Conservation (phyloP, 2,888 invertebrate species). For the Embidobia sp. region DNA sequence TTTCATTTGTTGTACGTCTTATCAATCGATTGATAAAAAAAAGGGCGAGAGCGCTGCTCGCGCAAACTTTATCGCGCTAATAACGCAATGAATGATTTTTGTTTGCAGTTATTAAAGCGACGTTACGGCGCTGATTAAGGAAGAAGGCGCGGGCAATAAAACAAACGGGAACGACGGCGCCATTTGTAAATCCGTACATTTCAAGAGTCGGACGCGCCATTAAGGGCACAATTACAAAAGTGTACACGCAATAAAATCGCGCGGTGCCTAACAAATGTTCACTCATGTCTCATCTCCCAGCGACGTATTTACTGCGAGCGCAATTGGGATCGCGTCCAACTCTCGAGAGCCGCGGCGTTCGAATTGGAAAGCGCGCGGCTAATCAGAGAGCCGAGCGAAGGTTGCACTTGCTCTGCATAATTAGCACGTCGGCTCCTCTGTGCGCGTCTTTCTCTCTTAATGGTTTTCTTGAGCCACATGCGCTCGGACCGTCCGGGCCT, state of each 20-base stretch:
- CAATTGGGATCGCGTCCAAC: slow-evolving; percentile 80
- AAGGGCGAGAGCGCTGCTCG: neutral
- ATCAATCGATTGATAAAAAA: slow-evolving; percentile 9
- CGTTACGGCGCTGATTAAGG: slow-evolving; percentile 47
- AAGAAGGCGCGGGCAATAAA: slow-evolving; percentile 46
- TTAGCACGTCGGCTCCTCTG: slow-evolving; percentile 71
- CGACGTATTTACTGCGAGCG: slow-evolving; percentile 76
- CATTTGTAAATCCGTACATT: slow-evolving; percentile 57
- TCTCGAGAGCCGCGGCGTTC: slow-evolving; percentile 70
- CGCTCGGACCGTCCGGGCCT: slow-evolving; percentile 49
- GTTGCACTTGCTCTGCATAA: slow-evolving; percentile 69
- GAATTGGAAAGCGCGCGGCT: slow-evolving; percentile 53
- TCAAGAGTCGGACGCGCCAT: slow-evolving; percentile 71
- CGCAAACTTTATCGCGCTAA: slow-evolving; percentile 22
- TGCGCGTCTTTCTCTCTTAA: slow-evolving; percentile 67
- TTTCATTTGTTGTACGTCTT: slow-evolving; percentile 12
- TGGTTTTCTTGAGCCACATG: slow-evolving; percentile 58
- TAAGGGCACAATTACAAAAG: slow-evolving; percentile 78
- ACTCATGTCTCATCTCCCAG: slow-evolving; percentile 71
- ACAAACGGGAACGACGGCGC: slow-evolving; percentile 44
- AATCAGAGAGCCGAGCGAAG: slow-evolving; percentile 63
- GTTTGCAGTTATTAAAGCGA: slow-evolving; percentile 42
- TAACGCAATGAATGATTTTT: slow-evolving; percentile 36
- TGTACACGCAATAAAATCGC: slow-evolving; percentile 78
- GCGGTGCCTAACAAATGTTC: slow-evolving; percentile 77